These are phyloP conservation scores for Galerucella calmariensis DNA, from an alignment of 2,888 invertebrate species.

Conservation along the genomic window DNA sequence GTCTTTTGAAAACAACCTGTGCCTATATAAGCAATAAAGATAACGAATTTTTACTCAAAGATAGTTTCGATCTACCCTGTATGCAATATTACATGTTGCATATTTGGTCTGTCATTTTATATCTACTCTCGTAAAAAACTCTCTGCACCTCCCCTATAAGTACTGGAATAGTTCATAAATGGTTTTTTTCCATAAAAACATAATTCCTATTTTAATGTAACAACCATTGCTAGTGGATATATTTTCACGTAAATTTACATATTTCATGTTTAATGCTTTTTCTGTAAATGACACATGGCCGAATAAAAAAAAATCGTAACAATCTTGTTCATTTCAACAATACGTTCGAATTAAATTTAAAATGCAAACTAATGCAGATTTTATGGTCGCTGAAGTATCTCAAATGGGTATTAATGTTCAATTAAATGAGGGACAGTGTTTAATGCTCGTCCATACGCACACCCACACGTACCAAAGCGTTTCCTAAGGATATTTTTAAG, in stretches of 20 bases:
- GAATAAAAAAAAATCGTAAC: conserved; percentile 16
- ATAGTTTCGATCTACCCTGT: too few species aligned
- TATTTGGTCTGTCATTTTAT: too few species aligned
- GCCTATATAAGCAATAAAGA: too few species aligned
- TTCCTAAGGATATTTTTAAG: not conserved
- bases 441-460: not conserved
- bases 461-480: not conserved
- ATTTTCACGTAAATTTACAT: conserved; percentile 3
- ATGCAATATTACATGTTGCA: too few species aligned
- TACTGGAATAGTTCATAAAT: too few species aligned
- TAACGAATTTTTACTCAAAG: too few species aligned
- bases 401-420: conserved; percentile 24
- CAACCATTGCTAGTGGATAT: not conserved
- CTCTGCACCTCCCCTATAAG: too few species aligned
- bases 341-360: conserved; percentile 28
- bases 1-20: too few species aligned
- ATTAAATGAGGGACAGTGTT: conserved; percentile 1
- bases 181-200: not conserved
- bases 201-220: not conserved
- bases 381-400: conserved; percentile 24
- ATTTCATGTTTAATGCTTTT: not conserved
- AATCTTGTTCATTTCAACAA: conserved; percentile 23
- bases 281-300: conserved; percentile 18
- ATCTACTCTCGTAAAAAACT: too few species aligned
- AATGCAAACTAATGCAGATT: conserved; percentile 29